phyloP scores from a whole-genome alignment of 2,888 invertebrate species.

The Macrosoma leucophasiata region DNA sequence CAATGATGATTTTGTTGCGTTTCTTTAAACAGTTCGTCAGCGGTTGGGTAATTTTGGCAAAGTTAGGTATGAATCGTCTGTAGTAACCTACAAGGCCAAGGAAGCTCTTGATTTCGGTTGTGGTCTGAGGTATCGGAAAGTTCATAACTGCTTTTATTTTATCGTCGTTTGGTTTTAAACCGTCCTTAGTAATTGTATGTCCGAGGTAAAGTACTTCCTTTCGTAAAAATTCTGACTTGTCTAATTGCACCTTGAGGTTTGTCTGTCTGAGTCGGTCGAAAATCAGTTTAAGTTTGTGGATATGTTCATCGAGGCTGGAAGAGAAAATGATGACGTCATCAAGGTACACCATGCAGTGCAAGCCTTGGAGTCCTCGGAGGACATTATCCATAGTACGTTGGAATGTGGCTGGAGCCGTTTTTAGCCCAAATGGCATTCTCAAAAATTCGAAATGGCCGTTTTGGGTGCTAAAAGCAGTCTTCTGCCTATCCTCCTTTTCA shows the following conservation, averaged over 20 bases:
- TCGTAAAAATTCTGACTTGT: conserved; percentile 25
- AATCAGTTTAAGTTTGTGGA: conserved; percentile 21
- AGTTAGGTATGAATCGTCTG: conserved; percentile 27
- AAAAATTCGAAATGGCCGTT: conserved; percentile 28
- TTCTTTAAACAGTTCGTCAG: conserved; percentile 26
- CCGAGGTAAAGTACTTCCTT: conserved; percentile 25
- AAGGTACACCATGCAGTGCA: conserved; percentile 35
- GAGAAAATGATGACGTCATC: conserved; percentile 40
- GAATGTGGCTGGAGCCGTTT: conserved; percentile 41
- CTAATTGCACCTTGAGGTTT: conserved; percentile 26
- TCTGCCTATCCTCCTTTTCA: conserved; percentile 10
- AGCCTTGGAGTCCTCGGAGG: conserved; percentile 33
- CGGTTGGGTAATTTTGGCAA: conserved; percentile 29
- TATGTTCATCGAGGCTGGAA: conserved; percentile 23
- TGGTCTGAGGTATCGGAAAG: conserved; percentile 27
- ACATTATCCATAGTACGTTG: conserved; percentile 43
- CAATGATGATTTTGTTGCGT: conserved; percentile 9
- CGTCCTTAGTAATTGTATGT: conserved; percentile 21
- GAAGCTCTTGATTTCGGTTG: conserved; percentile 32
- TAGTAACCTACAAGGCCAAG: conserved; percentile 42
- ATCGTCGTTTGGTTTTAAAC: conserved; percentile 17
- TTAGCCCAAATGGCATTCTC: conserved; percentile 30
- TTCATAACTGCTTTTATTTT: conserved; percentile 28
- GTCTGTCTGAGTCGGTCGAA: conserved; percentile 23
- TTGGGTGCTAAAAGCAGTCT: conserved; percentile 29